Evolutionary conservation across 2,797 vertebrate species (phyloP).

Genomic region (Cyclura pinguis): DNA sequence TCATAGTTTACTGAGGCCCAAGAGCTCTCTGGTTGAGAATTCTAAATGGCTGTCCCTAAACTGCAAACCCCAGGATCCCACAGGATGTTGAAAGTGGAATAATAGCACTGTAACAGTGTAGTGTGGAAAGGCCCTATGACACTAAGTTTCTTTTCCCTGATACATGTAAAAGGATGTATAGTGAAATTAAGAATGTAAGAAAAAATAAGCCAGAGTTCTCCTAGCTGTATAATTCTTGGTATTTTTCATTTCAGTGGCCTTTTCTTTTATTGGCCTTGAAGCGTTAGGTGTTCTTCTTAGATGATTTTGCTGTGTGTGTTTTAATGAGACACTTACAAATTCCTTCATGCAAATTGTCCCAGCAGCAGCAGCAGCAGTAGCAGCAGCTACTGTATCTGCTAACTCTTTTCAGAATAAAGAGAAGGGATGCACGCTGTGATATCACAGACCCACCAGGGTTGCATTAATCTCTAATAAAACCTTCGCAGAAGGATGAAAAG

Average conservation of each 20-base stretch:
- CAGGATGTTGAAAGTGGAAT: too few species aligned
- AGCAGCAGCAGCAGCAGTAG: background rate
- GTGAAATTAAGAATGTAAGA: slow-evolving; percentile 25
- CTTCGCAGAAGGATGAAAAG: slow-evolving; percentile 21
- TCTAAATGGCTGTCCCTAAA: too few species aligned
- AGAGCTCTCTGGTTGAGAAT: too few species aligned
- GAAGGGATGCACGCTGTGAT: slow-evolving; percentile 10
- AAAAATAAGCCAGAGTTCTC: background rate
- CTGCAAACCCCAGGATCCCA: too few species aligned
- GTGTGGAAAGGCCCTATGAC: too few species aligned
- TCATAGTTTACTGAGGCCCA: too few species aligned
- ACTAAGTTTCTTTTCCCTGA: background rate
- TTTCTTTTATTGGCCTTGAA: background rate
- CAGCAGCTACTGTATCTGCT: slow-evolving; percentile 10
- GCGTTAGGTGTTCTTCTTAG: background rate
- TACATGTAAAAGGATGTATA: background rate
- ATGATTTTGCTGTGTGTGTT: slow-evolving; percentile 4
- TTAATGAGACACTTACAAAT: slow-evolving; percentile 41
- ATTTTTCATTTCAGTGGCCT: background rate
- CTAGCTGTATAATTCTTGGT: slow-evolving; percentile 20
- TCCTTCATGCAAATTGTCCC: slow-evolving; percentile 29
- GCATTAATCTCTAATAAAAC: slow-evolving; percentile 28
- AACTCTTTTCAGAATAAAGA: slow-evolving; percentile 18
- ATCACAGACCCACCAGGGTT: slow-evolving; percentile 21
- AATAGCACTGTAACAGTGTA: too few species aligned